Conservation (phyloP, 2,113 vertebrate genomes). For the Rhabdornis inornatus region DNA sequence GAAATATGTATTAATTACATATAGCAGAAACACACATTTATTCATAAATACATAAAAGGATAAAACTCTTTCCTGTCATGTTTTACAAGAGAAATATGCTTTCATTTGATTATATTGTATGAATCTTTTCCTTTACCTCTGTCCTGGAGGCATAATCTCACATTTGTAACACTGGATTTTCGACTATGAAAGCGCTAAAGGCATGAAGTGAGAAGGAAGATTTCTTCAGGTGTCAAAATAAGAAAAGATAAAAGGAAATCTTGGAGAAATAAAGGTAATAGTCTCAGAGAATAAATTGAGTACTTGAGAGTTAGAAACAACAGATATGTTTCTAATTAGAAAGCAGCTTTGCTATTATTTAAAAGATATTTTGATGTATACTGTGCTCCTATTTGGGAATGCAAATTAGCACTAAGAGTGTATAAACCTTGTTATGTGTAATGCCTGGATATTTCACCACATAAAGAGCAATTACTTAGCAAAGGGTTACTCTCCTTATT, state of each 20-base stretch:
- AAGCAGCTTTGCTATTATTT: neutral
- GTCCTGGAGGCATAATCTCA: neutral
- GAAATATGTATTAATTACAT: neutral
- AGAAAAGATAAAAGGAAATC: neutral
- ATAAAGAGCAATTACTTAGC: neutral
- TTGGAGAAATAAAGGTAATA: neutral
- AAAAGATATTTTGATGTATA: neutral
- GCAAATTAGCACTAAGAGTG: neutral
- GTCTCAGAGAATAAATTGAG: neutral
- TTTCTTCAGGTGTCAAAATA: neutral
- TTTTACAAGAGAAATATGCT: neutral
- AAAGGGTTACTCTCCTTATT: fast-evolving
- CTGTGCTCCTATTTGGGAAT: neutral
- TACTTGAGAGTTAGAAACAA: neutral
- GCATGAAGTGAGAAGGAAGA: neutral
- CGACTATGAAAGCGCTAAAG: neutral
- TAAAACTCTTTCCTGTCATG: neutral
- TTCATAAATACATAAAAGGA: neutral
- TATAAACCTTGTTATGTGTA: neutral
- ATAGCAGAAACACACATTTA: neutral
- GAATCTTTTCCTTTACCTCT: neutral
- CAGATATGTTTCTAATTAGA: neutral
- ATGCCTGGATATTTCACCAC: neutral
- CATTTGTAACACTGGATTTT: neutral
- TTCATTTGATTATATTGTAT: neutral